Percentiles rank a stretch among this genome's conserved stretches.
Evolutionary conservation across 30 jellyfish, hydroid and myxozoan species (phyloP).

Genomic region (Chrysaora quinquecirrha): DNA sequence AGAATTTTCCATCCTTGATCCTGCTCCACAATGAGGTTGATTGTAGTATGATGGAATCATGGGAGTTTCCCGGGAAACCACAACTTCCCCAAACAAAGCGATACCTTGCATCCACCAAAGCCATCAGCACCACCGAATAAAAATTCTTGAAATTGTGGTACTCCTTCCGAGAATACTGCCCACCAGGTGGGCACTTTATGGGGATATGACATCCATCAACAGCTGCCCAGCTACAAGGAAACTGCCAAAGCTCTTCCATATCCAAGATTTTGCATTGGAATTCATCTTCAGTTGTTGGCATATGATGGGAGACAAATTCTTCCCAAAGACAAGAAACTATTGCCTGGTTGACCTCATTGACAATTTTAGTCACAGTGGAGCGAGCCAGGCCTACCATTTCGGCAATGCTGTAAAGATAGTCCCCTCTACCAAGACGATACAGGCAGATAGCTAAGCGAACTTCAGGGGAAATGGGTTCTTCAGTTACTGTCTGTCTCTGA

Average conservation of each 20-base stretch:
- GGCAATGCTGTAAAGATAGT: slow-evolving; percentile 36
- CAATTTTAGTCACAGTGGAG: slow-evolving; percentile 33
- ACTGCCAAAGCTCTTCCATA: slow-evolving; percentile 49
- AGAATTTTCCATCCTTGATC: slow-evolving; percentile 10
- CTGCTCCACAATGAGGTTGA: slow-evolving; percentile 26
- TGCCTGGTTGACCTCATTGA: slow-evolving; percentile 25
- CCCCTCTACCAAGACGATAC: too few relatives aligned
- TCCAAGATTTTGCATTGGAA: slow-evolving; percentile 27
- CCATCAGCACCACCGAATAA: slow-evolving; percentile 24
- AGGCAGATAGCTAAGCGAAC: slow-evolving; percentile 26
- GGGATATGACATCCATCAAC: slow-evolving; percentile 49
- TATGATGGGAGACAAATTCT: slow-evolving; percentile 7
- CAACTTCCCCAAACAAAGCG: slow-evolving; percentile 46
- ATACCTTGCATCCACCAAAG: slow-evolving; percentile 22
- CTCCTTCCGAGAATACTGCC: slow-evolving; percentile 15
- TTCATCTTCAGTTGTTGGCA: slow-evolving; percentile 15
- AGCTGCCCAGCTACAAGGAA: slow-evolving; percentile 58
- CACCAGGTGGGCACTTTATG: slow-evolving; percentile 45
- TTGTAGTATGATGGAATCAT: slow-evolving; percentile 23
- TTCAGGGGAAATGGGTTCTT: slow-evolving; percentile 54
- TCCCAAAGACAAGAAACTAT: slow-evolving; percentile 25
- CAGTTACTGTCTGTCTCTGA: slow-evolving; percentile 41
- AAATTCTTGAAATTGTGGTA: slow-evolving; percentile 28
- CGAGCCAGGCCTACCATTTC: slow-evolving; percentile 38
- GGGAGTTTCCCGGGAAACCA: slow-evolving; percentile 34